These are phyloP conservation scores for Catostomus latipinnis DNA, from an alignment of 2,797 vertebrate genomes.

Conservation along the genomic window DNA sequence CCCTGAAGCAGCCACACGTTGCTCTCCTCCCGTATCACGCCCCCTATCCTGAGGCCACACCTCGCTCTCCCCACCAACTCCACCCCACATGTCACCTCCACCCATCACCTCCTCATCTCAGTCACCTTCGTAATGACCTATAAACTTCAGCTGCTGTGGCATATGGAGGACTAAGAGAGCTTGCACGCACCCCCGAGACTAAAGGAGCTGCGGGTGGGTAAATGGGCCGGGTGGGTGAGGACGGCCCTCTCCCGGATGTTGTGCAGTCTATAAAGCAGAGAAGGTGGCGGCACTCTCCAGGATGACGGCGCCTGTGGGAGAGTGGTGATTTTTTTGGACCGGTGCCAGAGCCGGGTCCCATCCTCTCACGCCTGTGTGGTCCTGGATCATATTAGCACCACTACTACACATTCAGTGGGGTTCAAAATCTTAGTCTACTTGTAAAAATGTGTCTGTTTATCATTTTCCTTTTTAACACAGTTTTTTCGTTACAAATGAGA, in stretches of 20 bases:
- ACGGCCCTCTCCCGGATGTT: slow-evolving; percentile 61
- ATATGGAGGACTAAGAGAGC: slow-evolving; percentile 22
- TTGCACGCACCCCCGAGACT: slow-evolving; percentile 24
- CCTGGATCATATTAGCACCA: slow-evolving; percentile 70
- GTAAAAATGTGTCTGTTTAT: no score
- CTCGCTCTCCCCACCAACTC: slow-evolving; percentile 45
- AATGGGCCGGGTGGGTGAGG: slow-evolving; percentile 1
- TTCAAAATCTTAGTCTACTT: no score
- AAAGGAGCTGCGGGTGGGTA: slow-evolving; percentile 35
- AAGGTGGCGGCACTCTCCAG: slow-evolving; percentile 68
- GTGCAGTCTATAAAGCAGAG: slow-evolving; percentile 72
- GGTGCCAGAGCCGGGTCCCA: slow-evolving; percentile 54
- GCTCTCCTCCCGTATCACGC: slow-evolving; percentile 31
- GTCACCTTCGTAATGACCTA: slow-evolving; percentile 80
- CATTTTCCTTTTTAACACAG: no score
- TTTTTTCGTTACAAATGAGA: no score
- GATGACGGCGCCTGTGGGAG: slow-evolving; percentile 67
- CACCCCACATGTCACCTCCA: slow-evolving; percentile 52
- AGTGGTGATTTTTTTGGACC: slow-evolving; percentile 77
- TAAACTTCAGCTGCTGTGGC: slow-evolving; percentile 69
- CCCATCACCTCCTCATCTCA: slow-evolving; percentile 75
- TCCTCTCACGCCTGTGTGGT: slow-evolving; percentile 73
- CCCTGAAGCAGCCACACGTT: slow-evolving; percentile 38
- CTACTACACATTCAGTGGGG: slow-evolving; percentile 3
- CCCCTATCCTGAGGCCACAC: slow-evolving; percentile 28